Evolutionary conservation across 2,888 invertebrate species (phyloP).

Genomic region (Branchipolynoe longqiensis): DNA sequence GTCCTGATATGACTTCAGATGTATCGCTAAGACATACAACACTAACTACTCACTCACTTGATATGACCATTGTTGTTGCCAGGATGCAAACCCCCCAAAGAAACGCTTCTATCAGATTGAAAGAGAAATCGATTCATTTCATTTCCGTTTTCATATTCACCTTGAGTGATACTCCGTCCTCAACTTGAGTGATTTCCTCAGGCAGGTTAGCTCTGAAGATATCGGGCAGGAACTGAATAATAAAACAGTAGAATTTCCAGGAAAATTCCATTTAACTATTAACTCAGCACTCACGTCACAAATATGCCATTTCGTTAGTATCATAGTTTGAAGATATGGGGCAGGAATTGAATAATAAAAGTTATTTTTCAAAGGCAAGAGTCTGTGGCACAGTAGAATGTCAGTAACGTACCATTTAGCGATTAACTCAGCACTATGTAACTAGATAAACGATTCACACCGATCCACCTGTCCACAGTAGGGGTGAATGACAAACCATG

Average conservation of each 20-base stretch:
- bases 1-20: too few relatives aligned
- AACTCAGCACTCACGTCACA: too few relatives aligned
- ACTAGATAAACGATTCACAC: too few relatives aligned
- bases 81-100: background rate
- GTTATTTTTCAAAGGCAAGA: background rate
- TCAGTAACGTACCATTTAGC: background rate
- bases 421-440: background rate
- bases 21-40: background rate
- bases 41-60: background rate
- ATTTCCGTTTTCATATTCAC: conserved; percentile 60
- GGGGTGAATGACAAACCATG: too few relatives aligned
- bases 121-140: background rate
- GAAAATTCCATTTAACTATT: background rate
- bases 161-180: conserved; percentile 71
- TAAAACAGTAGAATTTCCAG: background rate
- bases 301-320: background rate
- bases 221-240: conserved; percentile 52
- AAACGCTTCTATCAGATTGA: background rate
- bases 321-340: background rate
- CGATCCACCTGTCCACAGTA: too few relatives aligned
- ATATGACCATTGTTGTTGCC: background rate
- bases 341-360: background rate
- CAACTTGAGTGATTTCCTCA: conserved; percentile 70
- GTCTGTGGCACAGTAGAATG: background rate
- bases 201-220: conserved; percentile 63